A percentile compares a stretch with the other conserved stretches of the same genome.
These are phyloP conservation scores for Leptocoma aspasia DNA, from an alignment of 2,113 vertebrate genomes.

Conservation along the genomic window DNA sequence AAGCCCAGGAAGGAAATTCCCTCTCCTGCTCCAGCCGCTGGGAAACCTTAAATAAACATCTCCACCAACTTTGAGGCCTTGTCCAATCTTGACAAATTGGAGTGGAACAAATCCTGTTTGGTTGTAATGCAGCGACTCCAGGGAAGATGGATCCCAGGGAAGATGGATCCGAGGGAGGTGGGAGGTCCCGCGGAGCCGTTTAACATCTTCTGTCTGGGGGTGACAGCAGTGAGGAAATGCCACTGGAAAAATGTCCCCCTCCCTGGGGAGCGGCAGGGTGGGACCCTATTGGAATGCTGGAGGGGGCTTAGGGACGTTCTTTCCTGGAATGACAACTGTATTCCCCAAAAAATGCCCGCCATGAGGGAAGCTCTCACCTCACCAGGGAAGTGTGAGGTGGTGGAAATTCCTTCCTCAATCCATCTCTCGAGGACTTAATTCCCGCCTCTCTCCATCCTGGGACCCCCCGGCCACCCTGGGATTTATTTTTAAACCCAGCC, in stretches of 20 bases:
- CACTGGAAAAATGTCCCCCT: neutral
- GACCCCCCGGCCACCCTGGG: fast-evolving
- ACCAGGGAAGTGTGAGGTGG: neutral
- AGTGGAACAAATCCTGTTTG: conserved; percentile 70
- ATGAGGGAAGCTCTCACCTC: neutral
- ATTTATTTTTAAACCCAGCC: neutral
- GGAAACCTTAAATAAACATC: conserved; percentile 32
- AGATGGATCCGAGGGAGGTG: neutral
- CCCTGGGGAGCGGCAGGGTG: neutral
- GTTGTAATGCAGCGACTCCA: conserved; percentile 18
- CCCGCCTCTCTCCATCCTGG: neutral
- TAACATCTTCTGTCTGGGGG: neutral
- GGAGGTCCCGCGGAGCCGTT: neutral
- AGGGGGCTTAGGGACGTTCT: neutral
- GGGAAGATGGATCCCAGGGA: no score
- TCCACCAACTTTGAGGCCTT: conserved; percentile 27
- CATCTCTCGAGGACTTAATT: neutral
- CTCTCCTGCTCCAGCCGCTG: conserved; percentile 11
- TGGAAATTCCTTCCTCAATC: neutral
- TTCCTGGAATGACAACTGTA: neutral
- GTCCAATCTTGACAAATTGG: conserved; percentile 56
- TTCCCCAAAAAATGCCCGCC: neutral
- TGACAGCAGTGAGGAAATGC: fast-evolving
- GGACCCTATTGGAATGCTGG: neutral
- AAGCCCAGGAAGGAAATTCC: neutral